Percentiles rank a stretch among this genome's conserved stretches.
Evolutionary conservation across 1,140 invertebrate genomes (phyloP).

Genomic region (Drosophila tristis): DNA sequence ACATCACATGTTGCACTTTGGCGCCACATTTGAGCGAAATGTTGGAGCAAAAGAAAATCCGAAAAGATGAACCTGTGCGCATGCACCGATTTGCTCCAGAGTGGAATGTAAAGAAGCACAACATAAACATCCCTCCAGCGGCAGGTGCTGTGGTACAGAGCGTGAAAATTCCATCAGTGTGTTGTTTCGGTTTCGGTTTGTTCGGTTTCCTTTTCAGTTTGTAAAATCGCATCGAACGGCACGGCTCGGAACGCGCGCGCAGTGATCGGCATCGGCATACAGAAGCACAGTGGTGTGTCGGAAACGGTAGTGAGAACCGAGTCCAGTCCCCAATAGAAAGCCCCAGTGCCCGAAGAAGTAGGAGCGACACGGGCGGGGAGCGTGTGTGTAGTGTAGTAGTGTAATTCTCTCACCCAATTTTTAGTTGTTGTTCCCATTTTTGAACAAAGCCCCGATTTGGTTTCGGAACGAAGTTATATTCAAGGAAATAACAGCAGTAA

Average conservation of each 20-base stretch:
- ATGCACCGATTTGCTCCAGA: conserved; percentile 22
- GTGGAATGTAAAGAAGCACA: conserved; percentile 8
- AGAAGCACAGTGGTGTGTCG: conserved; percentile 3
- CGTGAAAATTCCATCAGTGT: conserved; percentile 47
- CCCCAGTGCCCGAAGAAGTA: too few species aligned
- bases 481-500: conserved; percentile 26
- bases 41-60: conserved; percentile 46
- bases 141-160: conserved; percentile 10
- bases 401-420: too few species aligned
- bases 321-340: too few species aligned
- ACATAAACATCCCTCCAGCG: conserved; percentile 36
- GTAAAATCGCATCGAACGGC: conserved; percentile 72
- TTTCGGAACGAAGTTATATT: background rate
- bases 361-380: too few species aligned
- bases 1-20: conserved; percentile 53
- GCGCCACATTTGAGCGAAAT: conserved; percentile 39
- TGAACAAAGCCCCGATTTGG: too few species aligned
- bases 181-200: conserved; percentile 39
- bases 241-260: conserved; percentile 62
- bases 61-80: conserved; percentile 29
- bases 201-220: conserved; percentile 69
- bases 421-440: too few species aligned
- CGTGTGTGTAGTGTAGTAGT: conserved; percentile 11
- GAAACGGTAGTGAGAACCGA: too few species aligned
- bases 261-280: conserved; percentile 25